Conservation (phyloP, 2,113 vertebrate genomes). For the Crotalus horridus region DNA sequence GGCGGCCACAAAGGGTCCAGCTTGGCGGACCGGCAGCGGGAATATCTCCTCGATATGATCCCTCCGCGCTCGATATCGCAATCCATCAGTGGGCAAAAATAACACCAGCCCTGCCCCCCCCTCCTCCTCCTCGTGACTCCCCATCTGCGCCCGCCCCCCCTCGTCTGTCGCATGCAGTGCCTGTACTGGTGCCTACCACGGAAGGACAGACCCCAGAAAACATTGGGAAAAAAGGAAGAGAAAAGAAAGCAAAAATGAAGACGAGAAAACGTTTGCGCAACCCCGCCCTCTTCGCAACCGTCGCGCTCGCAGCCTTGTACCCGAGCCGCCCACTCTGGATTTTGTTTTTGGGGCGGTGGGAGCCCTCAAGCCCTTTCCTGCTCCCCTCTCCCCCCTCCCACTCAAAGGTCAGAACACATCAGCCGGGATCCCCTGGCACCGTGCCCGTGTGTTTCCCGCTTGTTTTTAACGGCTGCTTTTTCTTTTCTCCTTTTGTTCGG, state of each 20-base stretch:
- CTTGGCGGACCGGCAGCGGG: conserved; percentile 93
- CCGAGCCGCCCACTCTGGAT: conserved; percentile 7
- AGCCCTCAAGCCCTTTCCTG: conserved; percentile 23
- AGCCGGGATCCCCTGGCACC: conserved; percentile 49
- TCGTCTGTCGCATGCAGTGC: conserved; percentile 86
- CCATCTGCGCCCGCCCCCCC: conserved; percentile 18
- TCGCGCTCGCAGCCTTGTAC: not conserved
- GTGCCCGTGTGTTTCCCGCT: conserved; percentile 5
- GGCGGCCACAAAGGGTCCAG: conserved; percentile 91
- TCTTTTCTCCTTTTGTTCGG: not conserved
- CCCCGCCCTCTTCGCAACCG: conserved; percentile 43
- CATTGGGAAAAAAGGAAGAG: conserved; percentile 27
- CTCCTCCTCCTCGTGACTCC: not conserved
- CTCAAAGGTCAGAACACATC: conserved; percentile 52
- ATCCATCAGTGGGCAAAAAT: conserved; percentile 97
- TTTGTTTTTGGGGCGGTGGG: conserved; percentile 31
- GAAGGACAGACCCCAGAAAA: conserved; percentile 65
- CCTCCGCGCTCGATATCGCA: conserved; percentile 96
- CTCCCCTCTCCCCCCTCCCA: conserved; percentile 30
- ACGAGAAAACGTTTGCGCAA: conserved; percentile 44
- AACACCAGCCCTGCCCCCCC: conserved; percentile 60
- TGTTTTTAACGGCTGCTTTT: conserved; percentile 6
- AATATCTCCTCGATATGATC: conserved; percentile 98
- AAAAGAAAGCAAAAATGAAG: conserved; percentile 42
- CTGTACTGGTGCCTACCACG: conserved; percentile 87